Evolutionary conservation across 2,888 invertebrate species (phyloP).

Genomic region (Tenthredo mesomela): DNA sequence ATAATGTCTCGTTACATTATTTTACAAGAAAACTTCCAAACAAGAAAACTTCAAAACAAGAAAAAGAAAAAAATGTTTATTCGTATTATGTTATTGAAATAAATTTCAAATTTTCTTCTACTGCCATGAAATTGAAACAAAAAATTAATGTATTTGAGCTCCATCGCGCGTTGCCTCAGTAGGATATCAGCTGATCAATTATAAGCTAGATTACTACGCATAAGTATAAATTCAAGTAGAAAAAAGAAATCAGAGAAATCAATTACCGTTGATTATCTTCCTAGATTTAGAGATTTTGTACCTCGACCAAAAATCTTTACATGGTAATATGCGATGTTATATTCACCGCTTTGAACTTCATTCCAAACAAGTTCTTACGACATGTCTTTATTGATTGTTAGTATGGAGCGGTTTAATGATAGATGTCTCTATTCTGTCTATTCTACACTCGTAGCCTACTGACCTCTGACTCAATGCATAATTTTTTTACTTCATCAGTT

Average conservation of each 20-base stretch:
- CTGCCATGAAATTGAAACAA: not conserved
- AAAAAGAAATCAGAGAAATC: not conserved
- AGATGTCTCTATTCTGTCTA: not conserved
- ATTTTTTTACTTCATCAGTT: not conserved
- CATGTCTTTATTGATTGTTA: constrained; percentile 5
- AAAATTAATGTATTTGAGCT: not conserved
- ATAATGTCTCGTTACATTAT: not conserved
- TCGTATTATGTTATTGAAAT: not conserved
- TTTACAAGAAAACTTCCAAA: not conserved
- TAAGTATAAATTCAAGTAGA: not conserved
- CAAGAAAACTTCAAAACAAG: not conserved
- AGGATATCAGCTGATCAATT: not conserved
- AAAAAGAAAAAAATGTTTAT: too few species aligned
- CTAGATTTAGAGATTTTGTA: not conserved
- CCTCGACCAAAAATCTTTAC: not conserved
- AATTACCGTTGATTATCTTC: not conserved
- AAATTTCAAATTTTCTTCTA: not conserved
- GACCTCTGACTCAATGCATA: constrained; percentile 31
- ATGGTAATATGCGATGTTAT: not conserved
- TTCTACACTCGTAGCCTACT: constrained; percentile 4
- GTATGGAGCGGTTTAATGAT: not conserved
- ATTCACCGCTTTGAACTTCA: not conserved
- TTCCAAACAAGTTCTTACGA: not conserved
- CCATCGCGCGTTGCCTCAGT: not conserved
- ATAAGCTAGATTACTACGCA: not conserved